These are phyloP conservation scores for Microplitis mediator DNA, from an alignment of 1,140 invertebrate species.

Conservation along the genomic window DNA sequence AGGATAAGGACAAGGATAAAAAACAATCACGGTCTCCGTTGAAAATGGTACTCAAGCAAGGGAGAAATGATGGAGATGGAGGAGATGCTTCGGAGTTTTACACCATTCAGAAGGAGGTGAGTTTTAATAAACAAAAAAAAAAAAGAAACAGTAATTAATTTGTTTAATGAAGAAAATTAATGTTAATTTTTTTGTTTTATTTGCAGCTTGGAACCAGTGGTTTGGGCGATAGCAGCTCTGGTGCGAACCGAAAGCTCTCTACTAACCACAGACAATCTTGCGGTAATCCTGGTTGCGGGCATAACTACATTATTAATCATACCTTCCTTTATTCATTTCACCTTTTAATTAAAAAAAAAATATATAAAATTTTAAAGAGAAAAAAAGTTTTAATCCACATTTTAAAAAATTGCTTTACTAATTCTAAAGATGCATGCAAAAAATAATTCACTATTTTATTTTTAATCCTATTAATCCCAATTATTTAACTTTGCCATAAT, in stretches of 20 bases:
- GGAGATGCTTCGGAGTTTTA: conserved; percentile 69
- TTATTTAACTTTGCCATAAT: neutral
- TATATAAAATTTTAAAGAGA: neutral
- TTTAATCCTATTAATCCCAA: too few species aligned
- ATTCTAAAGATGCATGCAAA: too few species aligned
- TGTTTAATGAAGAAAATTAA: neutral
- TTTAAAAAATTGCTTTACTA: neutral
- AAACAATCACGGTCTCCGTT: conserved; percentile 72
- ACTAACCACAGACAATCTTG: conserved; percentile 64
- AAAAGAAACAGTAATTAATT: neutral
- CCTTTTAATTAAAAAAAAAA: neutral
- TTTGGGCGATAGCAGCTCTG: conserved; percentile 62
- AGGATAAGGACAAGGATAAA: conserved; percentile 60
- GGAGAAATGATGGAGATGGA: conserved; percentile 66
- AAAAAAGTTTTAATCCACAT: conserved; percentile 5
- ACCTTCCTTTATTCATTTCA: conserved; percentile 40
- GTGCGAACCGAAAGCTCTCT: conserved; percentile 64
- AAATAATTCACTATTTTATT: too few species aligned
- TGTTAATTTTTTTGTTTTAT: conserved; percentile 35
- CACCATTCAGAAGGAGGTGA: conserved; percentile 79
- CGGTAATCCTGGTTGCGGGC: conserved; percentile 64
- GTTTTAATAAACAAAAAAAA: conserved; percentile 7
- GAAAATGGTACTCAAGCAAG: conserved; percentile 82
- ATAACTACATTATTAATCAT: conserved; percentile 61
- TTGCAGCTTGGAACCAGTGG: conserved; percentile 60